These are phyloP conservation scores for Phoxinus dragarum DNA, from an alignment of 2,797 vertebrate genomes.

Conservation along the genomic window DNA sequence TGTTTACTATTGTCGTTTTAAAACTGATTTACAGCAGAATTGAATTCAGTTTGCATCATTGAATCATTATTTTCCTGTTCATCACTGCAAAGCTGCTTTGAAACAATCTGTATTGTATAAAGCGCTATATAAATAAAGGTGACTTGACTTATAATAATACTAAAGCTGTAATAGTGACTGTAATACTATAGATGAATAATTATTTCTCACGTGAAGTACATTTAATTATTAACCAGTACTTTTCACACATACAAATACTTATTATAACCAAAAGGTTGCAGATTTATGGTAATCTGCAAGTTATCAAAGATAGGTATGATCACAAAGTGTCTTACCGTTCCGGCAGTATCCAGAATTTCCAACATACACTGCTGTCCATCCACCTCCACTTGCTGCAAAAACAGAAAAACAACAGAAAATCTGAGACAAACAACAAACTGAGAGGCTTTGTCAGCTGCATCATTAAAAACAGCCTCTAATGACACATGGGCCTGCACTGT, in stretches of 20 bases:
- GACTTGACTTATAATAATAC: neutral
- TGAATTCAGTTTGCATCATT: neutral
- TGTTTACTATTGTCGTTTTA: neutral
- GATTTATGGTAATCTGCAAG: neutral
- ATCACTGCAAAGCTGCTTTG: neutral
- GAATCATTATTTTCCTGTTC: neutral
- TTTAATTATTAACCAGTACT: too few relatives aligned
- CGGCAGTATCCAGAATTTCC: conserved; percentile 91
- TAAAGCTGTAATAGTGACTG: neutral
- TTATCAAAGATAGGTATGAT: neutral
- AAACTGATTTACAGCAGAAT: neutral
- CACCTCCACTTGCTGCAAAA: conserved; percentile 89
- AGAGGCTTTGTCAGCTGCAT: neutral
- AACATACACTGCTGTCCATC: conserved; percentile 92
- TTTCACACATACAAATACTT: neutral
- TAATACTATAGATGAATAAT: too few relatives aligned
- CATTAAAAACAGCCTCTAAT: conserved; percentile 34
- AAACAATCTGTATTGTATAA: neutral
- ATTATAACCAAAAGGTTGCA: neutral
- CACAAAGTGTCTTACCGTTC: conserved; percentile 80
- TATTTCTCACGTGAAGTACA: neutral
- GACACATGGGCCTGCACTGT: neutral
- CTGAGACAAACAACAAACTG: neutral
- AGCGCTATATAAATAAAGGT: neutral
- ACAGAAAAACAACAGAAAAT: conserved; percentile 36